Evolutionary conservation across 1,140 invertebrate species (phyloP).

Genomic region (Pseudomyrmex pallidus): DNA sequence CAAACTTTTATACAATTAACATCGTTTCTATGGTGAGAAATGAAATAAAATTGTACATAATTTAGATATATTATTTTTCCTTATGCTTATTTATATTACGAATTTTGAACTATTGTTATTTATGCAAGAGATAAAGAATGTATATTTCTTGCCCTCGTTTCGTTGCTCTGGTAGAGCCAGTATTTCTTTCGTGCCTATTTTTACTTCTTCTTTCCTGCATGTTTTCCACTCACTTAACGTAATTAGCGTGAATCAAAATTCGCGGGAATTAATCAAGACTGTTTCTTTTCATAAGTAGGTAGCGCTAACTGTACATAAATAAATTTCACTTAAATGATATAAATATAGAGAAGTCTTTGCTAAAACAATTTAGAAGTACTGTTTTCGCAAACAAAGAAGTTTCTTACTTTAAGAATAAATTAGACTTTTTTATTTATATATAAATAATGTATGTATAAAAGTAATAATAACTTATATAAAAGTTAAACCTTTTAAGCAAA

Average conservation of each 20-base stretch:
- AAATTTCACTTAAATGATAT: slow-evolving; percentile 21
- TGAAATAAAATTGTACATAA: no score
- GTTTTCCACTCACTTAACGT: slow-evolving; percentile 49
- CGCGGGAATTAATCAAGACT: slow-evolving; percentile 59
- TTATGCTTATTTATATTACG: not conserved
- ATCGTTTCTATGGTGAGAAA: no score
- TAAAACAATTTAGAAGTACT: not conserved
- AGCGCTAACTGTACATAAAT: slow-evolving; percentile 42
- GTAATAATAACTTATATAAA: no score
- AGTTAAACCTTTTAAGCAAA: no score
- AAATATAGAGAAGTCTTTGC: slow-evolving; percentile 9
- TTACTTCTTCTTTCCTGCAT: slow-evolving; percentile 29
- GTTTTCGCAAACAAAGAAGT: not conserved
- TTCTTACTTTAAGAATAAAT: not conserved
- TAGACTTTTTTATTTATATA: no score
- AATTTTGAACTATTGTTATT: not conserved
- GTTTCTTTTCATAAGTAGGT: slow-evolving; percentile 3
- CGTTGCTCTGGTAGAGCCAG: slow-evolving; percentile 19
- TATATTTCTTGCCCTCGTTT: slow-evolving; percentile 36
- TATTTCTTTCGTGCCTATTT: slow-evolving; percentile 48
- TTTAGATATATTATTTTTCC: not conserved
- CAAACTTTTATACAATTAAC: no score
- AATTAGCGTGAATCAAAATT: slow-evolving; percentile 54
- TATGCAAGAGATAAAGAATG: not conserved
- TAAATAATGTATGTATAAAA: no score